Base-by-base conservation (phyloP, 1,140 invertebrate genomes). In the Coptotermes formosanus region DNA sequence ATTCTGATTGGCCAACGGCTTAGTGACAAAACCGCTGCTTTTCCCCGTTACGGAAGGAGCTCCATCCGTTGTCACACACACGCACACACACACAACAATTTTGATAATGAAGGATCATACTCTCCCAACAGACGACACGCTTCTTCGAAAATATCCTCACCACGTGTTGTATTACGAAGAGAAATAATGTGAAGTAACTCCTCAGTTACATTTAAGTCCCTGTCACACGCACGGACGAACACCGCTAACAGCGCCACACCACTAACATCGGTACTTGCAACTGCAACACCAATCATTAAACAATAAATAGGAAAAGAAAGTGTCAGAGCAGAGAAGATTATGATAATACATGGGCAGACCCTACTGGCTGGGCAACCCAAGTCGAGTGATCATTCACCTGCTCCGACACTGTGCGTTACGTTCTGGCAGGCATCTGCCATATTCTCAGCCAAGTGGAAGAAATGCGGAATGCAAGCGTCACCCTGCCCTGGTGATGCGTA, bases 21-120 rank as follows among this genome's bases (percentile, higher is more conserved):
- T 82, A 82, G n/a, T 25, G 38, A 82, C 25, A 43, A 82, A 82
- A 12, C 55, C 25, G 21, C 52, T 85, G 23, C 38, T 32, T 64
- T 85, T 52, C 45, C 84, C 84, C 45, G 25, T 85, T 21, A 85
- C 52, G 9, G 44, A 85, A n/a, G n/a, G 48, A 52, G 84, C 32
- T 9, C 44, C 55, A 52, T 85, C 84, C 23, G 84, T 85, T 85
- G 84, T 45, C 52, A 85, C 84, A 85, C 84, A 85, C 84, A 85
- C 55, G n/a, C n/a, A n/a, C n/a, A n/a, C n/a, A n/a, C n/a, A n/a
- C n/a, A n/a, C n/a, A n/a, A n/a, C 25, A 85, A 45, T 85, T 52
- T 85, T 85, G 84, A 55, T 48, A 85, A 55, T 52, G 55, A 45
- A 85, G 52, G 84, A 85, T 85, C 25, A 59, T 55, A 85, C 23